phyloP scores from a whole-genome alignment of 2,113 vertebrate genomes.

The Amphiprion percula region DNA sequence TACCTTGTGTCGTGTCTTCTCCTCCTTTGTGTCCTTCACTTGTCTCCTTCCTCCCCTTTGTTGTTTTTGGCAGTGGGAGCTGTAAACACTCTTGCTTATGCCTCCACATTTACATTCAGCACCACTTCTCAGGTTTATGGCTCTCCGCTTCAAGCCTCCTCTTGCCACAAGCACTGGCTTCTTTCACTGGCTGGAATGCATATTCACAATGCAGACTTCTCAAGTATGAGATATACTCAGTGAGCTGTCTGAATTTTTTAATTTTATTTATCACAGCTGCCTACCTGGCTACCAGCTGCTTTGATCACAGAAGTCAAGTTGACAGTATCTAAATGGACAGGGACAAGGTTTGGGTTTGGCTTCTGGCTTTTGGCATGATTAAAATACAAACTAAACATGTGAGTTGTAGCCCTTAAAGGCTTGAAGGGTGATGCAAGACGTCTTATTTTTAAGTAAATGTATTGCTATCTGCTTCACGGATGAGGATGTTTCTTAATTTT shows the following conservation, averaged over 20 bases:
- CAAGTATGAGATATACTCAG: background rate
- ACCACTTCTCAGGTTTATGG: slow-evolving; percentile 62
- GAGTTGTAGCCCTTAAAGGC: background rate
- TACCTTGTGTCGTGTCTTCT: slow-evolving; percentile 34
- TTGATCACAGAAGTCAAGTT: slow-evolving; percentile 1
- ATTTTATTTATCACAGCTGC: slow-evolving; percentile 1
- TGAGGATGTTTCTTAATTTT: too few relatives aligned
- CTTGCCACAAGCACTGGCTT: slow-evolving; percentile 29
- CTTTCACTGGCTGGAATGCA: slow-evolving; percentile 29
- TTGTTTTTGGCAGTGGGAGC: slow-evolving; percentile 54
- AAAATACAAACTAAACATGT: background rate
- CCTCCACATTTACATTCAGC: slow-evolving; percentile 69
- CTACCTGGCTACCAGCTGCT: slow-evolving; percentile 13
- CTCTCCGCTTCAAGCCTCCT: slow-evolving; percentile 42
- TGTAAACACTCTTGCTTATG: slow-evolving; percentile 68
- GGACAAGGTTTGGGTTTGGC: background rate
- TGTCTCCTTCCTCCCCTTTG: slow-evolving; percentile 21
- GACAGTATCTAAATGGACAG: slow-evolving; percentile 27
- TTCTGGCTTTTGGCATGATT: background rate
- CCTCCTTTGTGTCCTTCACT: slow-evolving; percentile 59
- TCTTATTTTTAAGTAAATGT: too few relatives aligned
- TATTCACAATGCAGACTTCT: background rate
- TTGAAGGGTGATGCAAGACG: too few relatives aligned
- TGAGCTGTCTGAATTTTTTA: slow-evolving; percentile 7
- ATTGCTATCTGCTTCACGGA: too few relatives aligned